Percentiles rank a stretch among this genome's conserved stretches.
These are phyloP conservation scores for Laterallus jamaicensis DNA, from an alignment of 2,113 vertebrate species.

Conservation along the genomic window DNA sequence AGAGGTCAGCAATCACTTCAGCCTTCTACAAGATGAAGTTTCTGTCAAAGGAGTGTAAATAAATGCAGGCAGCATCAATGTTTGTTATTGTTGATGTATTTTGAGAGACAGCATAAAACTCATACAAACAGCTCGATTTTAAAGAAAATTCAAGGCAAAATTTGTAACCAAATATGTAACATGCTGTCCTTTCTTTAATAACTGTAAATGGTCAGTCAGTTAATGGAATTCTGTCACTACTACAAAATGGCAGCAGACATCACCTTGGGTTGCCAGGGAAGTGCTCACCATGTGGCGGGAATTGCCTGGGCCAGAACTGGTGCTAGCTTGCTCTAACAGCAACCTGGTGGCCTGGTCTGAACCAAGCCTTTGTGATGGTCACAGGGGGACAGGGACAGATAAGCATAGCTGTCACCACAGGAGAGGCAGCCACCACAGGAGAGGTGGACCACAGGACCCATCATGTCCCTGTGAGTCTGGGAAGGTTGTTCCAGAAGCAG, in stretches of 20 bases:
- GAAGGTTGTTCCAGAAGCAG: neutral
- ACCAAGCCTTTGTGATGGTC: neutral
- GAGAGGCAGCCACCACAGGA: neutral
- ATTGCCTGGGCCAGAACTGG: rapidly evolving
- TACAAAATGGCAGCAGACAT: neutral
- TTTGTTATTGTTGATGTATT: neutral
- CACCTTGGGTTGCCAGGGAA: neutral
- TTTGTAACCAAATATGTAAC: neutral
- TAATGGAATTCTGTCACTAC: neutral
- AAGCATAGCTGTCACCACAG: neutral
- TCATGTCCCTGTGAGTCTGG: neutral
- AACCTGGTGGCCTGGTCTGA: neutral
- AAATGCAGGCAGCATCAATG: neutral
- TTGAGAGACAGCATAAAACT: neutral
- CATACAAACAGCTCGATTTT: neutral
- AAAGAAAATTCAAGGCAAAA: neutral
- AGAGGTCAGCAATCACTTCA: neutral
- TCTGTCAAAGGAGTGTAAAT: neutral
- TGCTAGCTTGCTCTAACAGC: neutral
- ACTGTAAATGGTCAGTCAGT: neutral
- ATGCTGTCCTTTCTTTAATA: neutral
- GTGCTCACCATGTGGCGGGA: rapidly evolving
- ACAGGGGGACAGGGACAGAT: neutral
- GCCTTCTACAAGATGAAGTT: neutral
- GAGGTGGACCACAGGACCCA: no score